phyloP scores from a whole-genome alignment of 2,888 invertebrate species.

The Ochropacha duplaris region DNA sequence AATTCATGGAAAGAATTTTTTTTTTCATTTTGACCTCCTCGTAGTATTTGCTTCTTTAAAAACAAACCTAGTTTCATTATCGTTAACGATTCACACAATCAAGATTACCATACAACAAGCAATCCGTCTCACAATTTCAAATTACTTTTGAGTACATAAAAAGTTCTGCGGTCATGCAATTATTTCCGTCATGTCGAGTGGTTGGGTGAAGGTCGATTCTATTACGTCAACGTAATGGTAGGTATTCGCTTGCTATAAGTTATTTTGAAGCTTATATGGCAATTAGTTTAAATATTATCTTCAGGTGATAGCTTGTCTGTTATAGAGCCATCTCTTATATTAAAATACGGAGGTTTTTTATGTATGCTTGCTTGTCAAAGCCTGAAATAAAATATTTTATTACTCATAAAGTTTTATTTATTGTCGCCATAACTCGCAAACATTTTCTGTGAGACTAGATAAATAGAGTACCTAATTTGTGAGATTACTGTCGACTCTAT shows the following conservation, averaged over 20 bases:
- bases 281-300: neutral
- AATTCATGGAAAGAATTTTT: too few relatives aligned
- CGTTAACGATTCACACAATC: neutral
- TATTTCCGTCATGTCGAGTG: constrained; percentile 46
- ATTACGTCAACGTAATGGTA: constrained; percentile 44
- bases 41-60: neutral
- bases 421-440: too few relatives aligned
- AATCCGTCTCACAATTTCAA: neutral
- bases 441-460: too few relatives aligned
- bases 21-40: too few relatives aligned
- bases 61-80: neutral
- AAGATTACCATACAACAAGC: neutral
- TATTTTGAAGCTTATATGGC: neutral
- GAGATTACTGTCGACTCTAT: too few relatives aligned
- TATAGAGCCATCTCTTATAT: too few relatives aligned
- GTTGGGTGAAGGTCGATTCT: constrained; percentile 51
- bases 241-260: constrained; percentile 29
- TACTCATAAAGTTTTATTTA: too few relatives aligned
- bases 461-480: too few relatives aligned
- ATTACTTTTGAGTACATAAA: constrained; percentile 17
- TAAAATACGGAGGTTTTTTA: too few relatives aligned
- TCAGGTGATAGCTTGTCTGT: neutral
- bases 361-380: too few relatives aligned
- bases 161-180: constrained; percentile 43
- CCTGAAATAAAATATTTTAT: too few relatives aligned